Conservation (phyloP, 2,888 invertebrate genomes). For the Rhopalosiphum nymphaeae region DNA sequence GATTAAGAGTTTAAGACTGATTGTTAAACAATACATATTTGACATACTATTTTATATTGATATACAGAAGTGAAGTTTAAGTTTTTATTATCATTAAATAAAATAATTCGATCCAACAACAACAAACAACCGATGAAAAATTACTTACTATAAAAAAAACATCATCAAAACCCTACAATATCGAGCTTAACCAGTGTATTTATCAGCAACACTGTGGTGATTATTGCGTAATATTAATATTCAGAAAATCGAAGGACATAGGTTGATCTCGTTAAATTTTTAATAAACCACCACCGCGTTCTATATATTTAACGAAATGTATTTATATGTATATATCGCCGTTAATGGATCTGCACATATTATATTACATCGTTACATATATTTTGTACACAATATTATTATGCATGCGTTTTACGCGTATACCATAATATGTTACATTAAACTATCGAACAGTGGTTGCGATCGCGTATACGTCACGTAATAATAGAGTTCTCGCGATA, state of each 20-base stretch:
- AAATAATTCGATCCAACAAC: not conserved
- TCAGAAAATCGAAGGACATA: not conserved
- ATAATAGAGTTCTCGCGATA: not conserved
- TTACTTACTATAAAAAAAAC: not conserved
- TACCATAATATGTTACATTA: not conserved
- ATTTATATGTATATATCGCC: not conserved
- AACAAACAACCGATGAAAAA: not conserved
- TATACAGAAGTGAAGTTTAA: not conserved
- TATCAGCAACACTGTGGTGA: not conserved
- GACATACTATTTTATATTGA: not conserved
- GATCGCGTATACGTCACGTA: not conserved
- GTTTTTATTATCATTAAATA: not conserved
- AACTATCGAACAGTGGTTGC: not conserved
- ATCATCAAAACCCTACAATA: not conserved
- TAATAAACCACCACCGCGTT: not conserved
- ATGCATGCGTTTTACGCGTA: not conserved
- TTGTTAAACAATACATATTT: not conserved
- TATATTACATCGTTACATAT: constrained; percentile 14
- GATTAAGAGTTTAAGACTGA: no score
- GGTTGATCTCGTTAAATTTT: not conserved
- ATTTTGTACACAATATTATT: not conserved
- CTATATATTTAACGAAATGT: not conserved
- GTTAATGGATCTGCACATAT: constrained; percentile 3
- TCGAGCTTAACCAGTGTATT: not conserved
- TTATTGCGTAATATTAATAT: not conserved